These are phyloP conservation scores for Gonioctena quinquepunctata DNA, from an alignment of 1,140 invertebrate genomes.

Conservation along the genomic window DNA sequence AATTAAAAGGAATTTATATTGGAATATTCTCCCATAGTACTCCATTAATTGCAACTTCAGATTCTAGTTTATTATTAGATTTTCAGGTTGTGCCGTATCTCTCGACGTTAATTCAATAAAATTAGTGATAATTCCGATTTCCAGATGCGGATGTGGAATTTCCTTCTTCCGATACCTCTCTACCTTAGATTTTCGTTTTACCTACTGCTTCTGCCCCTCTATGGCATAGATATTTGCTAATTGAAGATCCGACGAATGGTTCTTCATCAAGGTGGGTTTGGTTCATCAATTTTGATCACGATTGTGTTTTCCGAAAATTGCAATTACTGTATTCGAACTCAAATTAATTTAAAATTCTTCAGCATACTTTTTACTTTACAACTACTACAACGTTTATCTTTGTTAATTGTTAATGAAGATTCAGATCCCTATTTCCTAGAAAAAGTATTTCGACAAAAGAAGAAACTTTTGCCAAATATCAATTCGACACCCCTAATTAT, in stretches of 20 bases:
- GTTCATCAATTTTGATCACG: no score
- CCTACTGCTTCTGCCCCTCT: not conserved
- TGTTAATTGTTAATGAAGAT: no score
- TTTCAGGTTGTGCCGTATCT: not conserved
- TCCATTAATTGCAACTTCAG: conserved; percentile 24
- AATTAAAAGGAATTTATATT: conserved; percentile 25
- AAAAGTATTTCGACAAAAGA: no score
- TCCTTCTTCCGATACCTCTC: conserved; percentile 18
- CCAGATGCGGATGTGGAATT: conserved; percentile 18
- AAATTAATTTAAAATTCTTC: no score
- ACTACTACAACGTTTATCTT: no score
- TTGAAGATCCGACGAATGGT: not conserved
- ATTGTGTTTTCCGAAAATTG: no score
- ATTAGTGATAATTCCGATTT: conserved; percentile 22
- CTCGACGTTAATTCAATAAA: conserved; percentile 18
- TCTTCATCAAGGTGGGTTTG: not conserved
- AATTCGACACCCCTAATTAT: no score
- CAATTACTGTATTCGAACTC: no score
- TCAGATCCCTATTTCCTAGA: no score
- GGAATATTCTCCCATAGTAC: conserved; percentile 18
- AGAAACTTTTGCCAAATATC: no score
- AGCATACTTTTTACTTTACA: no score
- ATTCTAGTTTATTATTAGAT: conserved; percentile 23
- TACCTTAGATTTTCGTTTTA: not conserved
- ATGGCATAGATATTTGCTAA: not conserved